Conservation (phyloP, 2,888 invertebrate genomes). For the Mechanitis messenoides region DNA sequence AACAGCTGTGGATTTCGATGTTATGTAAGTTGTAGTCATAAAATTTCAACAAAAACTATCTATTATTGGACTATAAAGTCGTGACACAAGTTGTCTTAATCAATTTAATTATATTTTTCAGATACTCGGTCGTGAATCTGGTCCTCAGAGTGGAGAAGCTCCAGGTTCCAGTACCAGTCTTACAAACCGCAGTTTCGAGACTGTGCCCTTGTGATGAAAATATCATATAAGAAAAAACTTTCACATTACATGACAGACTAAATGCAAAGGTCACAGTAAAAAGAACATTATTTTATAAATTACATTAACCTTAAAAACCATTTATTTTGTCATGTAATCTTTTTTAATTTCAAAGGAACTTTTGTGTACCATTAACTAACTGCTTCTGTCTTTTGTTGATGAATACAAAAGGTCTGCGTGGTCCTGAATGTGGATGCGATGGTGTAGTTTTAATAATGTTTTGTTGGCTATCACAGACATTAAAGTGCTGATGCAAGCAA, state of each 20-base stretch:
- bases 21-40: too few relatives aligned
- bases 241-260: slow-evolving; percentile 54
- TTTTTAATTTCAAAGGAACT: slow-evolving; percentile 47
- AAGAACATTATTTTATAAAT: slow-evolving; percentile 24
- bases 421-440: slow-evolving; percentile 42
- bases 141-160: slow-evolving; percentile 79
- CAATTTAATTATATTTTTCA: slow-evolving; percentile 33
- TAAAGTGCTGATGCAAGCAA: slow-evolving; percentile 58
- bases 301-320: slow-evolving; percentile 26
- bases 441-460: slow-evolving; percentile 56
- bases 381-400: slow-evolving; percentile 56
- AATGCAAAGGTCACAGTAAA: slow-evolving; percentile 32
- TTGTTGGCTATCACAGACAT: slow-evolving; percentile 51
- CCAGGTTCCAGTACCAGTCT: slow-evolving; percentile 77
- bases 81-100: background rate
- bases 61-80: too few relatives aligned
- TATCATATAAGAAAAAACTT: slow-evolving; percentile 48
- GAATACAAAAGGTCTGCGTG: slow-evolving; percentile 45
- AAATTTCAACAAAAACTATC: too few relatives aligned
- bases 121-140: slow-evolving; percentile 74
- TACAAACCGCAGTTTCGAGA: slow-evolving; percentile 59
- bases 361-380: slow-evolving; percentile 55
- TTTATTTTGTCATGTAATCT: slow-evolving; percentile 58
- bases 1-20: too few relatives aligned
- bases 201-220: slow-evolving; percentile 69